Conservation (phyloP, 1,140 invertebrate species). For the Ceratitis capitata region DNA sequence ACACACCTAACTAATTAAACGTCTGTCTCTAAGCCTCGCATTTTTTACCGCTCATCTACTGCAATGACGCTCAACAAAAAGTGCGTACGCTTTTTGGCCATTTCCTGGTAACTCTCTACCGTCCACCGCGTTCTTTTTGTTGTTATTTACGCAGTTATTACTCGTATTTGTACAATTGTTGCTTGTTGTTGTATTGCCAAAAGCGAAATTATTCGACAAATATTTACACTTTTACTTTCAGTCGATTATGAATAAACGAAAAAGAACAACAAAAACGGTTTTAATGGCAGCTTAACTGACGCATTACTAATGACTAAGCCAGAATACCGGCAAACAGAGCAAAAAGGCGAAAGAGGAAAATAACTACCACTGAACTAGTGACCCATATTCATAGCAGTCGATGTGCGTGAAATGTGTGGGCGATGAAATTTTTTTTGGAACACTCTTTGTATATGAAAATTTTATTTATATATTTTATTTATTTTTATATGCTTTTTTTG, state of each 20-base stretch:
- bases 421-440: not conserved
- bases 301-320: not conserved
- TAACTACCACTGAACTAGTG: not conserved
- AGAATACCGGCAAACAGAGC: not conserved
- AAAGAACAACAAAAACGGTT: not conserved
- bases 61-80: too few species aligned
- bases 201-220: not conserved
- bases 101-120: too few species aligned
- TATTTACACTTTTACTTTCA: constrained; percentile 17
- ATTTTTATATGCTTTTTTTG: not conserved
- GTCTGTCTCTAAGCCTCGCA: too few species aligned
- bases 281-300: not conserved
- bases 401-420: not conserved
- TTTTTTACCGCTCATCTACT: too few species aligned
- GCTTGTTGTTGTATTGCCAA: too few species aligned
- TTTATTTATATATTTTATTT: not conserved
- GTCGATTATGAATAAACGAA: not conserved
- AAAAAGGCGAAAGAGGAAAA: too few species aligned
- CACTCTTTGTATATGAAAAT: not conserved
- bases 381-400: not conserved
- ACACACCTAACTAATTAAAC: too few species aligned
- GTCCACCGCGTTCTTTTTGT: too few species aligned
- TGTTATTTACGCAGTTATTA: not conserved
- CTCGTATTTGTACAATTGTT: constrained; percentile 1
- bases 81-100: too few species aligned